These are phyloP conservation scores for Gymnoscopelus microlampas DNA, from an alignment of 2,797 vertebrate species.

Conservation along the genomic window DNA sequence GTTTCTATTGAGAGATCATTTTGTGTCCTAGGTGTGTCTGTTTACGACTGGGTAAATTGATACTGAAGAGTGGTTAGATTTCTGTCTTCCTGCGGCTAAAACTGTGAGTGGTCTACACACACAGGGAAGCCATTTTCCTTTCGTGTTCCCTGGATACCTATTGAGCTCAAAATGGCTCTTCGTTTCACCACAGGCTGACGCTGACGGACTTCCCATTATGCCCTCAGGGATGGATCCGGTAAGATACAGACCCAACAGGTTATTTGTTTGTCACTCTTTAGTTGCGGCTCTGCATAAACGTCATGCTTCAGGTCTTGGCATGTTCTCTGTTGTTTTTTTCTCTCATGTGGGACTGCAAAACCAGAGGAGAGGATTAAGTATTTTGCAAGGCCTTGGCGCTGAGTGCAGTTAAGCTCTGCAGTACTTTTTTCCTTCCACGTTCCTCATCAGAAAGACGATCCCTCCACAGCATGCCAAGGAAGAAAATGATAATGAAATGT, in stretches of 20 bases:
- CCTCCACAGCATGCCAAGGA: conserved; percentile 25
- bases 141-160: conserved; percentile 23
- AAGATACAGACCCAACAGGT: conserved; percentile 70
- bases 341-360: conserved; percentile 30
- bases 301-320: conserved; percentile 46
- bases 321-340: conserved; percentile 67
- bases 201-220: conserved; percentile 35
- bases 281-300: conserved; percentile 21
- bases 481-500: conserved; percentile 53
- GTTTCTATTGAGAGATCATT: background rate
- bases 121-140: conserved; percentile 30
- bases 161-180: conserved; percentile 32
- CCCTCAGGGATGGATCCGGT: conserved; percentile 38
- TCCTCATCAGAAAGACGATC: conserved; percentile 50
- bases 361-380: conserved; percentile 30
- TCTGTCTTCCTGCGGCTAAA: conserved; percentile 1
- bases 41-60: conserved; percentile 11
- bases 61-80: background rate
- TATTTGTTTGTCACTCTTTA: conserved; percentile 52
- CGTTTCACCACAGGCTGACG: conserved; percentile 35
- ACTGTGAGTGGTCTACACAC: background rate
- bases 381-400: conserved; percentile 56
- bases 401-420: conserved; percentile 18
- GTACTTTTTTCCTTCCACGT: conserved; percentile 11
- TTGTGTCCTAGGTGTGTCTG: background rate